These are phyloP conservation scores for Omphaloscelis lunosa DNA, from an alignment of 2,888 invertebrate species.

Conservation along the genomic window DNA sequence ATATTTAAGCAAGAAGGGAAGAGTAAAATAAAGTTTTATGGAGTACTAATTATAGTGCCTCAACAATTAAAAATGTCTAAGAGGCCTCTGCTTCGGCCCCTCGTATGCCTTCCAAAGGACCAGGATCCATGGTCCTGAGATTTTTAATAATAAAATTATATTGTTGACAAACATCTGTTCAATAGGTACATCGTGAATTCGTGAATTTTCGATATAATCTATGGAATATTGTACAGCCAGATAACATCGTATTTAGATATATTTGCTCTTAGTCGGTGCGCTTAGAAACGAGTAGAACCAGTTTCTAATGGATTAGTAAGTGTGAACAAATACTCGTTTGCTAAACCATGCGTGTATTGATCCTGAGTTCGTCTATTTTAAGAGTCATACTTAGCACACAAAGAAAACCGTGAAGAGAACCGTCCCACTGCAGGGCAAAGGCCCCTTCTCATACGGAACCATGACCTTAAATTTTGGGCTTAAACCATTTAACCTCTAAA, in stretches of 20 bases:
- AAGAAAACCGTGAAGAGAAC: background rate
- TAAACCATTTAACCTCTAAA: background rate
- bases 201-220: background rate
- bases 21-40: background rate
- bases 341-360: slow-evolving; percentile 39
- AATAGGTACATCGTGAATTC: background rate
- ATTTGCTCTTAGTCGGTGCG: slow-evolving; percentile 13
- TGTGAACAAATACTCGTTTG: slow-evolving; percentile 50
- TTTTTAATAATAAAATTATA: background rate
- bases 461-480: background rate
- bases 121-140: too few species aligned
- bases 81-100: too few species aligned
- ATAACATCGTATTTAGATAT: background rate
- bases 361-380: slow-evolving; percentile 18
- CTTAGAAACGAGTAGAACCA: slow-evolving; percentile 40
- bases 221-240: slow-evolving; percentile 10
- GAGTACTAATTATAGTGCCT: background rate
- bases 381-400: slow-evolving; percentile 13
- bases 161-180: background rate
- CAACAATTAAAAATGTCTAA: too few species aligned
- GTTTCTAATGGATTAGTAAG: slow-evolving; percentile 57
- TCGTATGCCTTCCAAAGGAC: too few species aligned
- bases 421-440: background rate
- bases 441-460: too few species aligned
- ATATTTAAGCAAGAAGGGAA: background rate